Percentiles rank a stretch among this genome's conserved stretches.
Conservation (phyloP, 2,888 invertebrate species). For the Chydorus sphaericus region DNA sequence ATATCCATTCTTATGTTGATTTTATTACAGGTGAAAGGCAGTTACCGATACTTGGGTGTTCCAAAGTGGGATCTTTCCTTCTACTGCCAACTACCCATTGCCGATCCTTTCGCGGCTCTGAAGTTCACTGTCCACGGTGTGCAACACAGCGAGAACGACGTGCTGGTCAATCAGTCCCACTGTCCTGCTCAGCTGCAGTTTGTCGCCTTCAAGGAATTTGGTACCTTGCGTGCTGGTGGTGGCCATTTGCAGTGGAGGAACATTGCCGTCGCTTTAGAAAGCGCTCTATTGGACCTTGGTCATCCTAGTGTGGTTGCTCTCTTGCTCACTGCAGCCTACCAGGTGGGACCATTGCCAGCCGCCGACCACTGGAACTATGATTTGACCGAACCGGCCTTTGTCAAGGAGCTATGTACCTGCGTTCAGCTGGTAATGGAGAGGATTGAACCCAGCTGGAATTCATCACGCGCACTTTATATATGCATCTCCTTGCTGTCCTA, state of each 20-base stretch:
- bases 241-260: background rate
- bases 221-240: slow-evolving; percentile 1
- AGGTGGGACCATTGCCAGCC: background rate
- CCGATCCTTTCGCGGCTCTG: background rate
- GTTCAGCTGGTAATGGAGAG: background rate
- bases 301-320: background rate
- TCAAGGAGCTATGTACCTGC: background rate
- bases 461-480: background rate
- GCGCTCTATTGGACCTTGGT: background rate
- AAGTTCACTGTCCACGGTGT: background rate
- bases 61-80: background rate
- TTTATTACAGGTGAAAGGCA: too few relatives aligned
- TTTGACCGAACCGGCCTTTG: background rate
- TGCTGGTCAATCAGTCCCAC: background rate
- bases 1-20: too few relatives aligned
- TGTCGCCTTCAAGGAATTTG: background rate
- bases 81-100: background rate
- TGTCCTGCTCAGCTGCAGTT: background rate
- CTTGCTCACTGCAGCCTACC: background rate
- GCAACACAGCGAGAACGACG: background rate
- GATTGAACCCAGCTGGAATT: background rate
- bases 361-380: background rate
- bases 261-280: background rate
- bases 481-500: background rate
- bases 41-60: too few relatives aligned